Base-by-base conservation (phyloP, 2,888 invertebrate species). In the Brachyopa scutellaris region DNA sequence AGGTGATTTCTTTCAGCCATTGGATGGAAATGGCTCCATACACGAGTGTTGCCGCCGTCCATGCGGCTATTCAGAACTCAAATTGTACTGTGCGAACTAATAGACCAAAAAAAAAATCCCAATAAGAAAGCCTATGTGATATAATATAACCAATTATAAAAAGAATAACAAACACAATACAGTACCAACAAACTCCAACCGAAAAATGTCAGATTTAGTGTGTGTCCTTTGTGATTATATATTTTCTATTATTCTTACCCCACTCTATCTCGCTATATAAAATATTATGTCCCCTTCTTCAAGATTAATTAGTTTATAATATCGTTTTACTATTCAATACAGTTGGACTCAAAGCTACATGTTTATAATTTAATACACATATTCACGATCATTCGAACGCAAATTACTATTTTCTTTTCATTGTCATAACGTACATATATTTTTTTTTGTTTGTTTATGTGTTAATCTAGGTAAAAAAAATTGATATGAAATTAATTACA, bases 31-130 rank as follows among this genome's bases (percentile, higher is more conserved):
- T 67, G 88, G 89, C 2, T 85, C 88, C 31, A 87, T 86, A 15
- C 88, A 89, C 57, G 86, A 87, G 26, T 90, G 89, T 67, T 90
- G 89, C 57, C 86, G 85, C 1, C 86, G 86, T 13, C 85, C 88
- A 23, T 90, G 89, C 78, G 86, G 87, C 61, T 87, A 86, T 47
- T 47, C 84, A 2, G 88, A 89, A 31, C 84, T 90, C 26, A 84
- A 84, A 57, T 84, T 86, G 67, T 90, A 89, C 84, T 90, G 89
- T 84, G 88, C 88, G 47, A 66, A 53, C 33, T 64, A 82, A 23
- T 62, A 47, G 47, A 55, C 17, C 36, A 21, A 49, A 51, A 47
- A 61, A 11, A 17, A 13, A 26, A 53, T 9, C 15, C 19, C 21
- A 51, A 72, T 72, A 29, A 79, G 76, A 76, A 77, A 82, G 53